Conservation (phyloP, 1,140 invertebrate species). For the Lucilia cuprina region DNA sequence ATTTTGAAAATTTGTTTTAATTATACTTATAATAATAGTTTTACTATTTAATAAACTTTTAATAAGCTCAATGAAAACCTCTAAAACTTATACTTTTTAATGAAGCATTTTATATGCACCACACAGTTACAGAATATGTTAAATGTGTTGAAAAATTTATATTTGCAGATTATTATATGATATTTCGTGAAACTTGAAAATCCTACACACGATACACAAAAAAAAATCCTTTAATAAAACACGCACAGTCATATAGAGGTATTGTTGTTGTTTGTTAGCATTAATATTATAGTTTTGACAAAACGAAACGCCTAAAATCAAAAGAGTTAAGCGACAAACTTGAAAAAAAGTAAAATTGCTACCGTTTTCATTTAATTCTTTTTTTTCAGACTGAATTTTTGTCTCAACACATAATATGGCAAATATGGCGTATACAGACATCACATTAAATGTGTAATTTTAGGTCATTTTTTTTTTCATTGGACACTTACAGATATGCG, state of each 20-base stretch:
- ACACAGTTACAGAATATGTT: neutral
- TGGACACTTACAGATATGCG: constrained; percentile 11
- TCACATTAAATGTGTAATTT: constrained; percentile 34
- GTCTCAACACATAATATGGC: neutral
- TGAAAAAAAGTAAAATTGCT: constrained; percentile 8
- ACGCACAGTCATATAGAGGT: neutral
- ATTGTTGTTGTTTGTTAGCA: neutral
- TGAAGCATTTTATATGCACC: neutral
- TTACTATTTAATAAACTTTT: no score
- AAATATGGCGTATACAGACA: neutral
- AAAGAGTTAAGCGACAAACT: constrained; percentile 32
- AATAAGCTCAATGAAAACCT: neutral
- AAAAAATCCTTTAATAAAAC: neutral
- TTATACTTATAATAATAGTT: no score
- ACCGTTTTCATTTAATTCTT: neutral
- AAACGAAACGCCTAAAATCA: constrained; percentile 14
- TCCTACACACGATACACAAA: neutral
- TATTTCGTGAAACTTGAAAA: neutral
- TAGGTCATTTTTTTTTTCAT: constrained; percentile 20
- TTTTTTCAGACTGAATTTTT: neutral
- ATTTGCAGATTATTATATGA: neutral
- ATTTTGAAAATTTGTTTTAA: no score
- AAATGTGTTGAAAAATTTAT: neutral
- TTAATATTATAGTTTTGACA: neutral
- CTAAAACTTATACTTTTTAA: neutral